Evolutionary conservation across 2,113 vertebrate species (phyloP).

Genomic region (Deroptyus accipitrinus): DNA sequence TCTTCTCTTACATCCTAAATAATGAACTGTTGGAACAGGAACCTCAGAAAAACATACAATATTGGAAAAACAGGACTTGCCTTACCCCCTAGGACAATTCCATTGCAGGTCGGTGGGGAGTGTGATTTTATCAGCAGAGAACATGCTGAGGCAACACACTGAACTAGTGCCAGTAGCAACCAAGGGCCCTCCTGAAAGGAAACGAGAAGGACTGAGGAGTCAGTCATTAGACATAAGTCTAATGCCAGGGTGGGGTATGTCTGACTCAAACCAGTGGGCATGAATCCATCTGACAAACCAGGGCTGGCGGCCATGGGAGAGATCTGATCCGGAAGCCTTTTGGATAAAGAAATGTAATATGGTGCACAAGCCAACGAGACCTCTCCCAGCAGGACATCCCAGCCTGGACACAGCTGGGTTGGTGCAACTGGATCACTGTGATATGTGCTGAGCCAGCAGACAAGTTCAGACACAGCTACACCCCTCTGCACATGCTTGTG

Average conservation of each 20-base stretch:
- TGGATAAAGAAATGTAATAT: background rate
- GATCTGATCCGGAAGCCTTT: background rate
- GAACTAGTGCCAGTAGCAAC: background rate
- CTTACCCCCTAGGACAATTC: background rate
- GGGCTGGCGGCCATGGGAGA: fast-evolving
- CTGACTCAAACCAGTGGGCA: fast-evolving
- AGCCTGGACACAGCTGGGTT: fast-evolving
- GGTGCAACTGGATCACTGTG: fast-evolving
- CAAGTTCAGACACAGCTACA: background rate
- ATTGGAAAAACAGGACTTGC: background rate
- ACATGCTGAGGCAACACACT: background rate
- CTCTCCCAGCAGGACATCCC: background rate
- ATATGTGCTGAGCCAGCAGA: background rate
- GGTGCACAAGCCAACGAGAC: fast-evolving
- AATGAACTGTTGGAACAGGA: background rate
- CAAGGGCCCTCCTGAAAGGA: background rate
- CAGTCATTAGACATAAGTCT: background rate
- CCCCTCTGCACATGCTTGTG: fast-evolving
- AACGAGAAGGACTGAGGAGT: background rate
- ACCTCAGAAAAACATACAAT: background rate
- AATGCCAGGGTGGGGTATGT: background rate
- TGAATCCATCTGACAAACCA: background rate
- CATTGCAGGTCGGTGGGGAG: fast-evolving
- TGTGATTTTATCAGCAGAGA: background rate
- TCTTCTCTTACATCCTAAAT: background rate